Percentiles rank a stretch among this genome's conserved stretches.
Evolutionary conservation across 1,140 invertebrate species (phyloP).

Genomic region (Wasmannia auropunctata): DNA sequence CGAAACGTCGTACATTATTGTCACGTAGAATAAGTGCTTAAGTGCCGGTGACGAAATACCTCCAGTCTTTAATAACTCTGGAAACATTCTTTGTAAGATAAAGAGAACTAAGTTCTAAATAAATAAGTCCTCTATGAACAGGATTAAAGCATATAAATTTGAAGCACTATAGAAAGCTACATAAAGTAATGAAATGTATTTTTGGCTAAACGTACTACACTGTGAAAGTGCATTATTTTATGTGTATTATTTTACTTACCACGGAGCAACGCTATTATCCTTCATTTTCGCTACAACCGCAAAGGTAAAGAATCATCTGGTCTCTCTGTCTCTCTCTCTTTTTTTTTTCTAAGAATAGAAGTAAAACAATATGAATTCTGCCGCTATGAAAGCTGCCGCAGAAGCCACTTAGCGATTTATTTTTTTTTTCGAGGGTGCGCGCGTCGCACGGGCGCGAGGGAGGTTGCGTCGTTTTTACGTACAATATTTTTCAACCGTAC

Average conservation of each 20-base stretch:
- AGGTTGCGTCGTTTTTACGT: not conserved
- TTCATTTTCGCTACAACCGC: constrained; percentile 2
- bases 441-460: not conserved
- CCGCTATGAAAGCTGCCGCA: not conserved
- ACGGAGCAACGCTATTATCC: not conserved
- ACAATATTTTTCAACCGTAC: not conserved
- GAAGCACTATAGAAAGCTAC: not conserved
- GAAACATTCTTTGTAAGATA: not conserved
- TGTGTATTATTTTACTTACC: constrained; percentile 4
- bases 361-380: constrained; percentile 24
- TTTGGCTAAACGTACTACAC: not conserved
- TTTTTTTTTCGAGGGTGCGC: constrained; percentile 27
- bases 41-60: not conserved
- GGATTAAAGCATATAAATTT: too few species aligned
- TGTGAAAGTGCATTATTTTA: not conserved
- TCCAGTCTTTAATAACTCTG: not conserved
- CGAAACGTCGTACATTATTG: constrained; percentile 26
- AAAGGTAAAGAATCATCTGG: constrained; percentile 2
- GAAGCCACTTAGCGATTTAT: constrained; percentile 44
- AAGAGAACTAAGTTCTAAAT: not conserved
- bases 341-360: not conserved
- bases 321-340: not conserved
- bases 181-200: not conserved
- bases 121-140: not conserved
- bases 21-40: constrained; percentile 2